A percentile compares a stretch with the other conserved stretches of the same genome.
These are phyloP conservation scores for Antheraea assamensis DNA, from an alignment of 2,888 invertebrate genomes.

Conservation along the genomic window DNA sequence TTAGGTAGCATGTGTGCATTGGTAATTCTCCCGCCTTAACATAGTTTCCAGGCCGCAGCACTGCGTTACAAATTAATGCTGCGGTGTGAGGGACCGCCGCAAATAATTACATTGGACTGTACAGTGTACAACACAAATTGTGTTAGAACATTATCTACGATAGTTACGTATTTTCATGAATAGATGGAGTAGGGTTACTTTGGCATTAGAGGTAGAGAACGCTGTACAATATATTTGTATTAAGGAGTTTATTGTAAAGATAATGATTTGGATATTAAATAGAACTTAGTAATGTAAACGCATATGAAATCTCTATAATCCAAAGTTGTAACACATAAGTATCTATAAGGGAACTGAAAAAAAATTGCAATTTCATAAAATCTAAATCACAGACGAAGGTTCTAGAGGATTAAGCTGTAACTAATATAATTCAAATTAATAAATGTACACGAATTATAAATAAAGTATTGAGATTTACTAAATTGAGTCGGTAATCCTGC, in stretches of 20 bases:
- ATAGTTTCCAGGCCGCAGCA: not conserved
- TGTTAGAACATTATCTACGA: constrained; percentile 21
- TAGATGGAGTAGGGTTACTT: not conserved
- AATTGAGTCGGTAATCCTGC: not conserved
- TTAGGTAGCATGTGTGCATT: not conserved
- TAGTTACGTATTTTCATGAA: not conserved
- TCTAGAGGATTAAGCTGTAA: not conserved
- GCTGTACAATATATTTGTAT: not conserved
- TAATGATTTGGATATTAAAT: not conserved
- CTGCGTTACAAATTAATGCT: constrained; percentile 22
- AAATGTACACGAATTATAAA: not conserved
- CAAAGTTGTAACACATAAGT: not conserved
- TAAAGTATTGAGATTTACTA: too few species aligned
- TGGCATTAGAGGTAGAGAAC: not conserved
- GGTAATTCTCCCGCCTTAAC: not conserved
- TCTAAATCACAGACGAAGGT: not conserved
- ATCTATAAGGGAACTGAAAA: not conserved
- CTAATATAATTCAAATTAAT: not conserved
- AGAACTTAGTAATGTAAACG: not conserved
- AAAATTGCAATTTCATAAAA: not conserved
- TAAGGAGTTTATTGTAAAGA: not conserved
- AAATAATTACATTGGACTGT: constrained; percentile 26
- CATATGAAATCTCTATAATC: not conserved
- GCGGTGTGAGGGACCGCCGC: constrained; percentile 23
- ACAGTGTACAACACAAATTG: constrained; percentile 26